Percentiles rank a stretch among this genome's conserved stretches.
phyloP scores from a whole-genome alignment of 2,797 vertebrate genomes.

The Vireo griseus region DNA sequence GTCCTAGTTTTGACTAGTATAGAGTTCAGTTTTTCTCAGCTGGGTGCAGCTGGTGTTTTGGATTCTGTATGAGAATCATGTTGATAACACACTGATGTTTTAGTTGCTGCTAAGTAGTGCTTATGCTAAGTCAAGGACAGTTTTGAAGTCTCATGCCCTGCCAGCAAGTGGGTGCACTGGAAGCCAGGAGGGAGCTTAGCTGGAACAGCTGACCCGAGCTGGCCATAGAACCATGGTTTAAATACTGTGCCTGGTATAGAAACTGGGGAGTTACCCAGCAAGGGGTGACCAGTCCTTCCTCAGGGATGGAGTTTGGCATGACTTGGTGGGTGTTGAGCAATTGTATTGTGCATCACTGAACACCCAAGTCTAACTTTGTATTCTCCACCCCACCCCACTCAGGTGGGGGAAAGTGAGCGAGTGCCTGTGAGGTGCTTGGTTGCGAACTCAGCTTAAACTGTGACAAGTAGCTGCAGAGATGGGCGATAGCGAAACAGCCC shows the following conservation, averaged over 20 bases:
- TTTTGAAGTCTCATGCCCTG: background rate
- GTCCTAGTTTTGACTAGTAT: background rate
- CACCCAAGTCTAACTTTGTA: background rate
- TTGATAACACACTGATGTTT: background rate
- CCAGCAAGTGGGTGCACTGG: background rate
- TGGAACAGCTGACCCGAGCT: background rate
- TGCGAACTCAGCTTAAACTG: background rate
- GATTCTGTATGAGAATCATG: background rate
- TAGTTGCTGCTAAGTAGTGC: background rate
- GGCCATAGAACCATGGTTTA: background rate
- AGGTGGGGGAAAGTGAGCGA: background rate
- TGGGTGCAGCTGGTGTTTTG: background rate
- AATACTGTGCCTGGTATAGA: background rate
- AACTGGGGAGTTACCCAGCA: background rate
- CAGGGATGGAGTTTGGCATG: background rate
- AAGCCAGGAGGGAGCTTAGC: background rate
- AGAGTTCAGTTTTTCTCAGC: background rate
- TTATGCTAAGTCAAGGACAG: background rate
- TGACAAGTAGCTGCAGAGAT: background rate
- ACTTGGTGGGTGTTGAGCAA: background rate
- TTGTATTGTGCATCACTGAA: background rate
- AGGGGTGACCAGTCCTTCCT: rapidly evolving
- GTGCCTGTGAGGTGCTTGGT: background rate
- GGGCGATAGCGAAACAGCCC: background rate
- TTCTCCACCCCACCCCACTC: background rate